Evolutionary conservation across 2,113 vertebrate genomes (phyloP).

Genomic region (Menidia beryllina): DNA sequence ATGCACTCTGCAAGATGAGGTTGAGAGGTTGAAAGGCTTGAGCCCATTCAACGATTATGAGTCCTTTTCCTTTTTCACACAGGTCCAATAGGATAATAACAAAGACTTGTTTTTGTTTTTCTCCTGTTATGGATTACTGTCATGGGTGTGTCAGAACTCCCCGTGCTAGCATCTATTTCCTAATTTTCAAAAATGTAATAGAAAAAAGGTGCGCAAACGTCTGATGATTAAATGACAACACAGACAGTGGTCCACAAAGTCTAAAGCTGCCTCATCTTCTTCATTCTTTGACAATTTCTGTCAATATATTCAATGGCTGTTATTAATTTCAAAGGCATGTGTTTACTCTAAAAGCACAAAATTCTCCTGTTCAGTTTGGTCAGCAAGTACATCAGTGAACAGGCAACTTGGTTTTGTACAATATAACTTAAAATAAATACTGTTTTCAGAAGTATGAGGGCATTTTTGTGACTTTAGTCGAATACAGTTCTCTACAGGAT

Average conservation of each 20-base stretch:
- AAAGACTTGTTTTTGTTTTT: neutral
- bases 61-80: neutral
- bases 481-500: constrained; percentile 1
- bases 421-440: neutral
- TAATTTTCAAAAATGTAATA: neutral
- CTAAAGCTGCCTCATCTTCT: constrained; percentile 38
- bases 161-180: neutral
- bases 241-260: constrained; percentile 17
- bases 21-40: constrained; percentile 28
- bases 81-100: neutral
- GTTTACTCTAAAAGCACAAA: constrained; percentile 45
- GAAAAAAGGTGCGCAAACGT: neutral
- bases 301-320: constrained; percentile 41
- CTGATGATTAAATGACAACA: constrained; percentile 3
- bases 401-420: neutral
- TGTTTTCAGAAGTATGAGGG: neutral
- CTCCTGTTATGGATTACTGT: neutral
- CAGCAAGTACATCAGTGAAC: neutral
- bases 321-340: constrained; percentile 33
- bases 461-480: neutral
- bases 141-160: neutral
- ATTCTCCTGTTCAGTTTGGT: constrained; percentile 2
- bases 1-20: constrained; percentile 35
- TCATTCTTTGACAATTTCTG: constrained; percentile 40
- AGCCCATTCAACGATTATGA: neutral